Evolutionary conservation across 2,113 vertebrate genomes (phyloP), one percentile per base, ranked within the genome.

Genomic region (Salvelinus fontinalis): DNA sequence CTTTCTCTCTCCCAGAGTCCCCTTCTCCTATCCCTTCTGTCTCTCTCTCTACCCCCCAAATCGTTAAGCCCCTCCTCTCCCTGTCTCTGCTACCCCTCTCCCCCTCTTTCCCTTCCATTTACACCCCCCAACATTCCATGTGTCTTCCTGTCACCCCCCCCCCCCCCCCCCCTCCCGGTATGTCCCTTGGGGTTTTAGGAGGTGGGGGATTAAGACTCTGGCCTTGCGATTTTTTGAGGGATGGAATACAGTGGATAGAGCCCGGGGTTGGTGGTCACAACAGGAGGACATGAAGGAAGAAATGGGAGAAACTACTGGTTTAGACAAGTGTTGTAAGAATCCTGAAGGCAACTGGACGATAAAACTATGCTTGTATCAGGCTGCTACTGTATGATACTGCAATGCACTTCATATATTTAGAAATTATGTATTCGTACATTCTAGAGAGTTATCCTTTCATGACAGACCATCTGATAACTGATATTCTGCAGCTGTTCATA

Each of bases 71-170:
- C 16, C 20, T n/a, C 7, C 59, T 62, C 18, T 8, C 59, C n/a
- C 59, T 18, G 51, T 18, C n/a, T 62, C n/a, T 24, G n/a, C 59
- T 62, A n/a, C 59, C 59, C 59, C 39, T 44, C 39, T 12, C 39
- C 39, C 39, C 9, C n/a, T 62, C 59, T 62, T n/a, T 62, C 18
- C 59, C 1, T n/a, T 62, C n/a, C 20, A 22, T 62, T 62, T 62
- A 22, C n/a, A 62, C 5, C 59, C 59, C 59, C 59, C n/a, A 62
- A 62, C 92, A 93, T 93, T 94, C 93, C 93, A 92, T 86, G 88
- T 89, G 88, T 89, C 91, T 92, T 92, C 92, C 92, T 91, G 88
- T 80, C 81, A 87, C 86, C 67, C 70, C 69, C n/a, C 68, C 67
- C 60, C 62, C 39, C 81, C 86, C 86, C 67, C 70, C 69, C n/a